Evolutionary conservation across 2,113 vertebrate genomes (phyloP), one percentile per base, ranked within the genome.

Genomic region (Daboia siamensis): DNA sequence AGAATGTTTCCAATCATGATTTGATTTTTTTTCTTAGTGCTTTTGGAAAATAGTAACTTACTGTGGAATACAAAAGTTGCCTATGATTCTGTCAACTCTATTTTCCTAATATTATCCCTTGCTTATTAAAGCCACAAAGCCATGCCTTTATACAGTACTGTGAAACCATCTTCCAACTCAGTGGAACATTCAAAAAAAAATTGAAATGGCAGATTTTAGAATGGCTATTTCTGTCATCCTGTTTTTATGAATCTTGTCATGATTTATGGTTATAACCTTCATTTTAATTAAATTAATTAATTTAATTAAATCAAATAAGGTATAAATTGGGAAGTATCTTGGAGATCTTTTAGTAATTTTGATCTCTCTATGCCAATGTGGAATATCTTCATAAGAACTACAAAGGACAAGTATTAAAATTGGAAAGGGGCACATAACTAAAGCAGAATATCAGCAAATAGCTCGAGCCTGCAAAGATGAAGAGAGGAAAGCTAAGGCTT

Each of bases 41-140:
- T 69, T 69, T n/a, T 69, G 29, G 64, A 33, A 69, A 33, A 69
- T 33, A 69, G 29, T 33, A 33, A 29, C 1, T 6, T 89, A 0
- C 89, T 93, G 61, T 59, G 51, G 15, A 69, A 80, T 87, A 44
- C 90, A 93, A 87, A 64, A 93, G 74, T 91, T 95, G 91, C 86
- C 92, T 93, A 2, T 46, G 86, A 91, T 90, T 69, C 44, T 95
- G 92, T 94, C 93, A 96, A 90, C 86, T n/a, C 21, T 84, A 51
- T 88, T 93, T 94, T 94, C 23, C 33, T 87, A 23, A 59, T 39
- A 85, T 86, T 92, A 91, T 54, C 94, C 93, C 94, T 52, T 92
- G 57, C 91, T 92, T 90, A 94, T 94, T 3, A 56, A 55, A 90
- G 94, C 92, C 74, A 44, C 26, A 51, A 87, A 56, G 15, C 29